These are phyloP conservation scores for Drosophila bifasciata DNA, from an alignment of 1,140 invertebrate genomes.

Conservation along the genomic window DNA sequence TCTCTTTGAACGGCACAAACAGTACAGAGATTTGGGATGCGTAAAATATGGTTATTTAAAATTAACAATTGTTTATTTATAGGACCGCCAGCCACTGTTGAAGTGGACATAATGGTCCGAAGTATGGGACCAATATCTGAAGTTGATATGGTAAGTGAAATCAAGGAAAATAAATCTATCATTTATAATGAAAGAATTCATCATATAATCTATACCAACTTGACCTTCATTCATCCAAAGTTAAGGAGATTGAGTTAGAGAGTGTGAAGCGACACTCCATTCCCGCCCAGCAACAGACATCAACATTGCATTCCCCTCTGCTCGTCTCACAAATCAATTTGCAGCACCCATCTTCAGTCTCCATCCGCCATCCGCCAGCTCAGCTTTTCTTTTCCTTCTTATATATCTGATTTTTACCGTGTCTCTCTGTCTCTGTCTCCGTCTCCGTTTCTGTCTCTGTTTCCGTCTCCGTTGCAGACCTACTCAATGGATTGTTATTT, in stretches of 20 bases:
- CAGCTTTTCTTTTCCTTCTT: not conserved
- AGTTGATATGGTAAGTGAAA: constrained; percentile 90
- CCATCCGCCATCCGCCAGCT: not conserved
- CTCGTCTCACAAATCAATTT: constrained; percentile 11
- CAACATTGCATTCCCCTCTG: constrained; percentile 1
- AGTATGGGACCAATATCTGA: constrained; percentile 96
- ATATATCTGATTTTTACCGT: not conserved
- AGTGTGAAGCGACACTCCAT: too few relatives aligned
- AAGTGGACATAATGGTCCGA: constrained; percentile 93
- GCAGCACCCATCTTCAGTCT: not conserved
- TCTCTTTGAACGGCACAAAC: not conserved
- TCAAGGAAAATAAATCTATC: not conserved
- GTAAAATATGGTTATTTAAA: not conserved
- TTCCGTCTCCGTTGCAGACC: constrained; percentile 86
- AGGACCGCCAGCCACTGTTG: constrained; percentile 91
- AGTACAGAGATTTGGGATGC: too few relatives aligned
- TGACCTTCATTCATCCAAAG: too few relatives aligned
- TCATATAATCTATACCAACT: not conserved
- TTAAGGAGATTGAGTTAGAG: too few relatives aligned
- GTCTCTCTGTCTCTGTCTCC: constrained; percentile 20
- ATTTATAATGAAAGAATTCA: not conserved
- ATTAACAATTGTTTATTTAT: constrained; percentile 43
- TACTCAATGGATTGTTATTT: constrained; percentile 97
- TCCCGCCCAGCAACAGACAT: not conserved
- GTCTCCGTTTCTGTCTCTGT: not conserved